Base-by-base conservation (phyloP, 2,797 vertebrate genomes). In the Balearica regulorum region DNA sequence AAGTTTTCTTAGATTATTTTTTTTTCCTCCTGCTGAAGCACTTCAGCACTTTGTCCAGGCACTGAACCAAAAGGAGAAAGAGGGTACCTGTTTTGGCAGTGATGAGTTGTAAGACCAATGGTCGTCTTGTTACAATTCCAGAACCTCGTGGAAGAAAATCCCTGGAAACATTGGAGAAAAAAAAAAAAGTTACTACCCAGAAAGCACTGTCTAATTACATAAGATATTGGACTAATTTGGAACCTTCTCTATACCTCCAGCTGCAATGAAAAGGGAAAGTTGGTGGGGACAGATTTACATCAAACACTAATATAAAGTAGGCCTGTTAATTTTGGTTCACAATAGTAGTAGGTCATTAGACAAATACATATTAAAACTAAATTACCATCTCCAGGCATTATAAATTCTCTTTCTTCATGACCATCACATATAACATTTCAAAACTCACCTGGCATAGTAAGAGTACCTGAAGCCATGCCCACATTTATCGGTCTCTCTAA, bases 131-230 rank as follows among this genome's bases (percentile, higher is more conserved):
- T 64, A 98, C 97, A 51, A 98, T 98, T 93, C 98, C 98, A 39
- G 98, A 98, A 22, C 98, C 98, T 76, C 98, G 97, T 83, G 98
- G 98, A 75, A 98, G 98, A 90, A 98, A 98, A 95, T 98, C 98
- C 96, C 98, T 98, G 69, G 79, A 90, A 90, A 83, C 6, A 64
- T 89, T 17, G 37, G 37, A 37, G 9, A 82, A 6, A 24, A 94
- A 87, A 81, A 49, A 83, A 6, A 31, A 2, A 66, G n/a, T 95
- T 80, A 97, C 33, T 35, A 65, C 8, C 22, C 57, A 90, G 86
- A 92, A 95, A 88, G 20, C 49, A 73, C 48, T 39, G 41, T 22
- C 16, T 60, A 71, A 19, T 89, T 89, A 78, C 13, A 14, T n/a
- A 89, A 95, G 24, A 65, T 51, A 65, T 0, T n/a, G 53, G 48